Base-by-base conservation (phyloP, 2,113 vertebrate genomes). In the Hyperopisus bebe region DNA sequence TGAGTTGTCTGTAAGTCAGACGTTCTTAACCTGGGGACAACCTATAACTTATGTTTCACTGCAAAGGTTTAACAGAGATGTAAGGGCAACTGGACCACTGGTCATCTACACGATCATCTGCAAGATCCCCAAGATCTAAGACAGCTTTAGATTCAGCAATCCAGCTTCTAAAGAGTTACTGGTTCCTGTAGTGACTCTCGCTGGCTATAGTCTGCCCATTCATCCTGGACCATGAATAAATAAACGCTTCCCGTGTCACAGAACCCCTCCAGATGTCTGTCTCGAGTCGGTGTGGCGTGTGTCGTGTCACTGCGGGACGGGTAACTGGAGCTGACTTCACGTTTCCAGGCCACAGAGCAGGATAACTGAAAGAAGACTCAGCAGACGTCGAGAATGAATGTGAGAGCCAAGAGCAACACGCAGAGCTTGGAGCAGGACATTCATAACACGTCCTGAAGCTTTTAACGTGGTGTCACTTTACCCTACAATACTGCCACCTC, bases 271-370 rank as follows among this genome's bases (percentile, higher is more conserved):
- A 44, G 80, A 83, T 47, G 42, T 21, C 39, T 46, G 82, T 84
- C 82, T 46, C 82, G 2, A 47, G 44, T 42, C 74, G 21, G 44
- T 7, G 24, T n/a, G 82, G 82, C 82, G 42, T 10, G 74, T 39
- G 74, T n/a, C n/a, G n/a, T 77, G 35, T 44, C 82, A 84, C 19
- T n/a, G 44, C 19, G 82, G 82, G 35, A 84, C 19, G 9, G 44
- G 82, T 47, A 84, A 84, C 44, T 0, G 19, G 82, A 84, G 82
- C 82, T 3, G 21, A 83, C 44, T 84, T 8, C 44, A 47, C 39
- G 42, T 84, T 84, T 84, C 82, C 82, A 84, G 44, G 42, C 39
- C 82, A 84, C 82, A 46, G 82, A 84, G 42, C 82, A 84, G 42
- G 42, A 84, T 24, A 2, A 84, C 24, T n/a, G 82, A 84, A 47